phyloP scores from a whole-genome alignment of 2,888 invertebrate species.

The Leptinotarsa tumamoca region DNA sequence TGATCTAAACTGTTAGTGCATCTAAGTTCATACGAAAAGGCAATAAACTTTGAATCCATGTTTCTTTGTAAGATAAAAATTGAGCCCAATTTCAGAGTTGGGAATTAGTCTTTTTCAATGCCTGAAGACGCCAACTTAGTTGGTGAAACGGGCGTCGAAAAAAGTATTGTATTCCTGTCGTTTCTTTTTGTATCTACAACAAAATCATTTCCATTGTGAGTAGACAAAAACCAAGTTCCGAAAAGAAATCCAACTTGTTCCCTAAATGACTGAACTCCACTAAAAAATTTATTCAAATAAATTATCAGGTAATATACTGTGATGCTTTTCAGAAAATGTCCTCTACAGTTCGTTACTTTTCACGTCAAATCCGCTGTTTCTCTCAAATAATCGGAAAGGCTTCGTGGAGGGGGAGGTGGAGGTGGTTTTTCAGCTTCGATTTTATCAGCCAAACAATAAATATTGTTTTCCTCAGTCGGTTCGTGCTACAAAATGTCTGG shows the following conservation, averaged over 20 bases:
- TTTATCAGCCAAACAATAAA: conserved; percentile 53
- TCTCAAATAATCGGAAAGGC: conserved; percentile 52
- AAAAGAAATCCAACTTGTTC: neutral
- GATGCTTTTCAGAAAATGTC: neutral
- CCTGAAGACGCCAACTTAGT: too few relatives aligned
- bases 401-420: conserved; percentile 52
- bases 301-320: neutral
- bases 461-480: conserved; percentile 48
- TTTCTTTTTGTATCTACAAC: too few relatives aligned
- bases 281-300: conserved; percentile 2
- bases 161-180: too few relatives aligned
- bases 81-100: too few relatives aligned
- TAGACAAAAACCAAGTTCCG: too few relatives aligned
- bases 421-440: conserved; percentile 56
- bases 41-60: too few relatives aligned
- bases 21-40: too few relatives aligned
- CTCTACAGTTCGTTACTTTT: neutral
- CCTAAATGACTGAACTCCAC: neutral
- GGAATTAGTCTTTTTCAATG: too few relatives aligned
- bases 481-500: conserved; percentile 48
- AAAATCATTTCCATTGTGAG: too few relatives aligned
- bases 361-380: conserved; percentile 18
- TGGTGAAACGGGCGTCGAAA: too few relatives aligned
- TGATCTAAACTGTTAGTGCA: too few relatives aligned
- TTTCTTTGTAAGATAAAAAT: too few relatives aligned